phyloP scores from a whole-genome alignment of 1,140 invertebrate species.

The Metaphire vulgaris region DNA sequence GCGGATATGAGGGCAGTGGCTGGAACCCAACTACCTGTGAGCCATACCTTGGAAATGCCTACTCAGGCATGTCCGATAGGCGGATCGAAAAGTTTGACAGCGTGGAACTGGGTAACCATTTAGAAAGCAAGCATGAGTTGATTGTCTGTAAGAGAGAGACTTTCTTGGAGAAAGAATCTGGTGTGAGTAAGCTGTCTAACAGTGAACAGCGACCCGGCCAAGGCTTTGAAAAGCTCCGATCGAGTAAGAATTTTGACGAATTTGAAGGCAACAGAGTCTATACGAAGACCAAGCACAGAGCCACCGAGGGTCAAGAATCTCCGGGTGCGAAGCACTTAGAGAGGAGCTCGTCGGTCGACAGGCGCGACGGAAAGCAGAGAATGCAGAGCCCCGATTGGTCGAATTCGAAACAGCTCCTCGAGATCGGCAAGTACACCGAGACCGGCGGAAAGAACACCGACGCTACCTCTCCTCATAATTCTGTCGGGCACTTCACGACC shows the following conservation, averaged over 20 bases:
- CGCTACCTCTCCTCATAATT: background rate
- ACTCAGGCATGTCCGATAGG: background rate
- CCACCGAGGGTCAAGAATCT: background rate
- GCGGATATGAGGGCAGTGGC: background rate
- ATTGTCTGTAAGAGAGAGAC: background rate
- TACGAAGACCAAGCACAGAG: too few species aligned
- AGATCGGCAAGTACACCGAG: constrained; percentile 11
- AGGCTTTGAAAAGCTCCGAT: background rate
- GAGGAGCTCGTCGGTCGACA: background rate
- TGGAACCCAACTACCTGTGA: background rate
- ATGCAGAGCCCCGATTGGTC: background rate
- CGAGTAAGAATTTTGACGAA: background rate
- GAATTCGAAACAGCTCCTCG: background rate
- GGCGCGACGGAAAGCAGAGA: background rate
- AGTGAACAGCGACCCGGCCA: too few species aligned
- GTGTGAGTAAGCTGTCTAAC: background rate
- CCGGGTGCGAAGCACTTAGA: background rate
- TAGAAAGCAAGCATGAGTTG: background rate
- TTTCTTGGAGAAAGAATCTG: background rate
- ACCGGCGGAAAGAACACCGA: background rate
- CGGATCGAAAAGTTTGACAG: background rate
- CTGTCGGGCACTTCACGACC: background rate
- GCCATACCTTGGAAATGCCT: background rate
- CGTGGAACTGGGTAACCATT: too few species aligned
- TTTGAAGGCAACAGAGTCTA: background rate